Evolutionary conservation across 64 coral and sea anemone species (phyloP).

Genomic region (Trachythela sp.): DNA sequence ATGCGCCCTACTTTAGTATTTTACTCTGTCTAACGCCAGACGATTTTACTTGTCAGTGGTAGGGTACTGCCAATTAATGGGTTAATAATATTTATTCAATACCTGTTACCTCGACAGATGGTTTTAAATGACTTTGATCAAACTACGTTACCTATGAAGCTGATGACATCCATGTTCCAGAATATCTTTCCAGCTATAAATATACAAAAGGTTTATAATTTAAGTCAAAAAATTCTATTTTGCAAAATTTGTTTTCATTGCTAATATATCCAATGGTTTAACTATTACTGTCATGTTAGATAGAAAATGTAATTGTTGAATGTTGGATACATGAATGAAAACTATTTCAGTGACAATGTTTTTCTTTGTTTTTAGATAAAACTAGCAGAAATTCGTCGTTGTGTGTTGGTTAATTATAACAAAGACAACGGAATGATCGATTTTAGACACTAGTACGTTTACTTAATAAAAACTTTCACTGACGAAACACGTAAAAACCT

Average conservation of each 20-base stretch:
- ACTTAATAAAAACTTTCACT: too few species aligned
- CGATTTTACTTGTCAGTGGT: too few species aligned
- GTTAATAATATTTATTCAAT: too few species aligned
- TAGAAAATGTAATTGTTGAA: too few species aligned
- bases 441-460: conserved; percentile 93
- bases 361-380: conserved; percentile 53
- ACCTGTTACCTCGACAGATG: conserved; percentile 55
- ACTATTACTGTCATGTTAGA: neutral
- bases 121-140: conserved; percentile 81
- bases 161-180: conserved; percentile 97
- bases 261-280: neutral
- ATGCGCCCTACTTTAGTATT: too few species aligned
- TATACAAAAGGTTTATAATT: conserved; percentile 66
- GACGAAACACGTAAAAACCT: too few species aligned
- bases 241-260: too few species aligned
- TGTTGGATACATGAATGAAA: too few species aligned
- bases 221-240: neutral
- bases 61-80: too few species aligned
- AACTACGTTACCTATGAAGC: conserved; percentile 80
- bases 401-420: conserved; percentile 82
- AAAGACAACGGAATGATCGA: conserved; percentile 68
- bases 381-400: conserved; percentile 85
- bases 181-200: conserved; percentile 94
- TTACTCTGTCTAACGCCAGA: too few species aligned
- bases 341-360: neutral